Percentiles rank a stretch among this genome's conserved stretches.
Conservation (phyloP, 1,140 invertebrate genomes). For the Drosophila biarmipes region DNA sequence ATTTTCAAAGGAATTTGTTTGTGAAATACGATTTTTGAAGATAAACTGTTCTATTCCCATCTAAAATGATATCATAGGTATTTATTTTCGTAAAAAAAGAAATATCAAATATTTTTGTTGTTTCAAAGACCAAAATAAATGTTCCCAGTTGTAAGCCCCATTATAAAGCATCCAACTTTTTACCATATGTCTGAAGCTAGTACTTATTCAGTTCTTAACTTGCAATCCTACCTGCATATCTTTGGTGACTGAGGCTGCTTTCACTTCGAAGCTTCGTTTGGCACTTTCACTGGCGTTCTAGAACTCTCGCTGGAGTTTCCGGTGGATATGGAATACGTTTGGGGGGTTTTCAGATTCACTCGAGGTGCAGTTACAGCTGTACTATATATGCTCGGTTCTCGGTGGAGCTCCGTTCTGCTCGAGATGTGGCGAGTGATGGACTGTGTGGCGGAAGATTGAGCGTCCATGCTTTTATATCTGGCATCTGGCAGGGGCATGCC, state of each 20-base stretch:
- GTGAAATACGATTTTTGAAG: background rate
- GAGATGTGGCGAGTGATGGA: slow-evolving; percentile 72
- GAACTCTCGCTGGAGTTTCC: slow-evolving; percentile 24
- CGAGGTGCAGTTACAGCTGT: background rate
- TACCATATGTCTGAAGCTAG: background rate
- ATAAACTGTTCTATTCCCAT: too few relatives aligned
- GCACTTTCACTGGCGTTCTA: slow-evolving; percentile 46
- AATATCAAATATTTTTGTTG: too few relatives aligned
- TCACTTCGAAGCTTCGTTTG: slow-evolving; percentile 20
- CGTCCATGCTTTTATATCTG: slow-evolving; percentile 74
- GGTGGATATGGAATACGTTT: slow-evolving; percentile 2
- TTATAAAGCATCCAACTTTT: background rate
- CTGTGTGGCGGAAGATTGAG: slow-evolving; percentile 76
- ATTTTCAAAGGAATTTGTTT: background rate
- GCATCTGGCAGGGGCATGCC: slow-evolving; percentile 35
- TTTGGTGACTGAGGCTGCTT: slow-evolving; percentile 8
- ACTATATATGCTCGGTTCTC: slow-evolving; percentile 13
- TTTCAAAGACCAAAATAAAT: background rate
- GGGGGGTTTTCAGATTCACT: slow-evolving; percentile 6
- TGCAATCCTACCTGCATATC: slow-evolving; percentile 45
- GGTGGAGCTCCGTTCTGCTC: slow-evolving; percentile 43
- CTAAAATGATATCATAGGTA: too few relatives aligned
- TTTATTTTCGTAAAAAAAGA: too few relatives aligned
- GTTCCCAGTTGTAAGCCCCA: background rate
- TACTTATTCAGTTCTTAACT: background rate